Conservation (phyloP, 2,797 vertebrate genomes). For the Coendou prehensilis region DNA sequence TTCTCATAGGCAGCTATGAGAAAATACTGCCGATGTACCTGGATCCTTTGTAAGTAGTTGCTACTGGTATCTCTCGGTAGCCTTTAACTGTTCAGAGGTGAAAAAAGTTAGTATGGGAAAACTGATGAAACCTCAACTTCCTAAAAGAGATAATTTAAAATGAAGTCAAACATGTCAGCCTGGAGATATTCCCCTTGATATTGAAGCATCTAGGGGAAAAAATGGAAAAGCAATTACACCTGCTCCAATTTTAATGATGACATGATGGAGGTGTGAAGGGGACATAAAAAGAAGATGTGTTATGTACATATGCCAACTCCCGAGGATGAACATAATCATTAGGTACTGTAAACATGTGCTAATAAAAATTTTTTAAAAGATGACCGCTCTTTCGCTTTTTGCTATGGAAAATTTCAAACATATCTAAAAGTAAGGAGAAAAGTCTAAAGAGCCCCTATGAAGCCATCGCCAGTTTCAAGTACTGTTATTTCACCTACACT, state of each 20-base stretch:
- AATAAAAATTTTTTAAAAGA: not conserved
- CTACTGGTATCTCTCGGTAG: not conserved
- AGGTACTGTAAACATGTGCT: not conserved
- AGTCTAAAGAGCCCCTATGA: not conserved
- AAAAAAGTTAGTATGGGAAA: not conserved
- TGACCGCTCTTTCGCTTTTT: not conserved
- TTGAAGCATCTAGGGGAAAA: not conserved
- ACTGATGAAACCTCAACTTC: not conserved
- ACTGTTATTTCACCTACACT: not conserved
- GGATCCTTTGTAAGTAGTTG: not conserved
- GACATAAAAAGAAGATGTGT: not conserved
- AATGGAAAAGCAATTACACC: not conserved
- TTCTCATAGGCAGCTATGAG: not conserved
- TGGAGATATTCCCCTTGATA: not conserved
- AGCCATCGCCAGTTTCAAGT: not conserved
- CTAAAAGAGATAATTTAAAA: not conserved
- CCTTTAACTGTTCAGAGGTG: not conserved
- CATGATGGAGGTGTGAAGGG: not conserved
- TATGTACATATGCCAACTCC: not conserved
- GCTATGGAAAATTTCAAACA: conserved; percentile 30
- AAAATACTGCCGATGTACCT: not conserved
- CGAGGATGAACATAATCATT: not conserved
- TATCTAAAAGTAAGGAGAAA: not conserved
- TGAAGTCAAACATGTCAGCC: not conserved
- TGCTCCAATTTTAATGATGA: not conserved